These are phyloP conservation scores for Physella acuta DNA, from an alignment of 1,140 invertebrate genomes.

Conservation along the genomic window DNA sequence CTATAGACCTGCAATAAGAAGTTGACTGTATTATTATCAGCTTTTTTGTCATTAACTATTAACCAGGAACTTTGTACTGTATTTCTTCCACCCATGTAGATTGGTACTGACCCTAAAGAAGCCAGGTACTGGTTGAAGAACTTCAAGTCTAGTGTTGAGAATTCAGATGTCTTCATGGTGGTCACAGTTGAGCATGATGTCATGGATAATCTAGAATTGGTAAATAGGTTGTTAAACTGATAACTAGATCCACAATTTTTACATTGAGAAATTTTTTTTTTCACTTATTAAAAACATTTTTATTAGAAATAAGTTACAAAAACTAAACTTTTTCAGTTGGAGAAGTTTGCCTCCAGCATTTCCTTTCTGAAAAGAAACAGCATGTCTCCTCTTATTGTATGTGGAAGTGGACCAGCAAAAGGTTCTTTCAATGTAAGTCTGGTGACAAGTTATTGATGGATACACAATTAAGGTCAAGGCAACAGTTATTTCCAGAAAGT, in stretches of 20 bases:
- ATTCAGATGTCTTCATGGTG: conserved; percentile 14
- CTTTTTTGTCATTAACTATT: too few relatives aligned
- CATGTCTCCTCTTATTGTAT: conserved; percentile 12
- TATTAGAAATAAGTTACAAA: too few relatives aligned
- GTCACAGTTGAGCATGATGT: conserved; percentile 9
- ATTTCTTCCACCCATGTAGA: too few relatives aligned
- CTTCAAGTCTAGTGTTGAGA: neutral
- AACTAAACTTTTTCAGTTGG: conserved; percentile 4
- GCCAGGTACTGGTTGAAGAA: conserved; percentile 20
- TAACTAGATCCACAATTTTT: neutral
- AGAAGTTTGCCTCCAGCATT: conserved; percentile 11
- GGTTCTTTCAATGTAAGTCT: too few relatives aligned
- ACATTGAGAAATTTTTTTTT: neutral
- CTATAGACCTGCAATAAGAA: too few relatives aligned
- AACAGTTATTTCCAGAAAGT: too few relatives aligned
- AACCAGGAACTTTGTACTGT: too few relatives aligned
- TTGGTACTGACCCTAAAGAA: conserved; percentile 20
- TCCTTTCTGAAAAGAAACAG: conserved; percentile 17
- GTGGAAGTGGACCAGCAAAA: conserved; percentile 3
- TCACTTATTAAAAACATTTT: too few relatives aligned
- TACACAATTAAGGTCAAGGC: too few relatives aligned
- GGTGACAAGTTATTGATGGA: too few relatives aligned
- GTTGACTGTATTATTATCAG: too few relatives aligned
- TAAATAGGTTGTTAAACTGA: too few relatives aligned
- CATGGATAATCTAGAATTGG: conserved; percentile 7